Base-by-base conservation (phyloP, 1,140 invertebrate genomes). In the Stegodyphus dumicola region DNA sequence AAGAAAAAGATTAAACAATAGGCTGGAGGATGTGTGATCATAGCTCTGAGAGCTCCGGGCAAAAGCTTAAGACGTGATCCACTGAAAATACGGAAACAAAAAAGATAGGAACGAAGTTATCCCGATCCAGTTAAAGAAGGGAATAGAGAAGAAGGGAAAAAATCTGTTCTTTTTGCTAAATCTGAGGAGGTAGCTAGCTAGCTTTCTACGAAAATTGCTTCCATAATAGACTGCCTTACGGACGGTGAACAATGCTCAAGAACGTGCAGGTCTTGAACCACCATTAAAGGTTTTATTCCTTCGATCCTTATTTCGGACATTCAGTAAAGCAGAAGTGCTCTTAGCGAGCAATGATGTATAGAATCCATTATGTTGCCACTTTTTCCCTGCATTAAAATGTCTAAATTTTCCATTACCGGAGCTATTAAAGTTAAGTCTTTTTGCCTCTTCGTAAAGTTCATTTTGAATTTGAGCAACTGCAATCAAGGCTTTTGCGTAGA, bases 101-200 rank as follows among this genome's bases (percentile, higher is more conserved):
- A 79, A 70, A 67, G 17, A n/a, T n/a, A 79, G 18, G 13, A 9
- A 11, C 17, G 77, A 52, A 79, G 66, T 79, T 79, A 79, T 79
- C 77, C 77, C 77, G 66, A 79, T 79, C 77, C 77, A 79, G 77
- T 79, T 79, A 79, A 79, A 79, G 77, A 79, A 65, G 77, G 70
- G 51, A 67, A 77, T 49, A 67, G 70, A 79, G 10, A 15, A 17
- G 67, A 52, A 51, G 66, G 33, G 33, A 54, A 70, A 52, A 69
- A 79, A 79, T 48, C 69, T 13, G 65, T 52, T 70, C 77, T 70
- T 79, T 79, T 70, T 48, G 51, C 67, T 67, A 70, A 79, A 70
- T 70, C 67, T 60, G 52, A 67, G 77, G 52, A 79, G 33, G 33
- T 33, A 33, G 33, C 33, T 33, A 33, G 77, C 77, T 79, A 70